A percentile compares a stretch with the other conserved stretches of the same genome.
These are phyloP conservation scores for Meandrina meandrites DNA, from an alignment of 92 coral and sea anemone species.

Conservation along the genomic window DNA sequence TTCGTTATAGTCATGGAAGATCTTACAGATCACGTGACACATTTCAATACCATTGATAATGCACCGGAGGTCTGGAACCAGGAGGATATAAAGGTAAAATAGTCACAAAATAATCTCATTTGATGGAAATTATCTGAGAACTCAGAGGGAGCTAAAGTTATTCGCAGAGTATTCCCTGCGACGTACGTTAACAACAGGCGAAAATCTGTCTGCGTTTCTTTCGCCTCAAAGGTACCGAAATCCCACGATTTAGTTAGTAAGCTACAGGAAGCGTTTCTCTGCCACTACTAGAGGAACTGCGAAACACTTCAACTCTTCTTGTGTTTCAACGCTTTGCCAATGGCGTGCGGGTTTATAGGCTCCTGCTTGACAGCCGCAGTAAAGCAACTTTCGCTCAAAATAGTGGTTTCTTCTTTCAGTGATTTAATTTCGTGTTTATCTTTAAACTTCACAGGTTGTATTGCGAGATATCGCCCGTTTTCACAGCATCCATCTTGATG, in stretches of 20 bases:
- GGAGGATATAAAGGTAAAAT: conserved; percentile 44
- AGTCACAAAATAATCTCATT: not conserved
- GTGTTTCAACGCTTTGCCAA: no score
- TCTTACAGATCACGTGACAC: conserved; percentile 51
- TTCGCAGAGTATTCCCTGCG: no score
- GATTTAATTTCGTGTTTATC: not conserved
- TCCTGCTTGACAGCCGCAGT: no score
- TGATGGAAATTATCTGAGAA: not conserved
- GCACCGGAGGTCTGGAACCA: conserved; percentile 55
- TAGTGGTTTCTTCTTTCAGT: not conserved
- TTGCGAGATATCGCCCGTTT: conserved; percentile 66
- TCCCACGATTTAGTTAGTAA: no score
- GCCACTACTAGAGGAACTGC: no score
- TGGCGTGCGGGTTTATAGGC: no score
- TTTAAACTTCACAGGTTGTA: conserved; percentile 13
- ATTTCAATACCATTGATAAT: conserved; percentile 42
- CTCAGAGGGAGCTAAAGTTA: no score
- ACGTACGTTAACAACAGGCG: no score
- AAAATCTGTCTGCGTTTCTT: no score
- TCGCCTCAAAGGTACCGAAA: no score
- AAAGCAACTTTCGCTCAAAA: not conserved
- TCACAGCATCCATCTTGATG: conserved; percentile 65
- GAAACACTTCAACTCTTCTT: no score
- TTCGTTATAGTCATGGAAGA: conserved; percentile 65
- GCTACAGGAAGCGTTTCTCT: no score